Percentiles rank a stretch among this genome's conserved stretches.
phyloP scores from a whole-genome alignment of 2,888 invertebrate species.

The Zygogramma bicolorata region DNA sequence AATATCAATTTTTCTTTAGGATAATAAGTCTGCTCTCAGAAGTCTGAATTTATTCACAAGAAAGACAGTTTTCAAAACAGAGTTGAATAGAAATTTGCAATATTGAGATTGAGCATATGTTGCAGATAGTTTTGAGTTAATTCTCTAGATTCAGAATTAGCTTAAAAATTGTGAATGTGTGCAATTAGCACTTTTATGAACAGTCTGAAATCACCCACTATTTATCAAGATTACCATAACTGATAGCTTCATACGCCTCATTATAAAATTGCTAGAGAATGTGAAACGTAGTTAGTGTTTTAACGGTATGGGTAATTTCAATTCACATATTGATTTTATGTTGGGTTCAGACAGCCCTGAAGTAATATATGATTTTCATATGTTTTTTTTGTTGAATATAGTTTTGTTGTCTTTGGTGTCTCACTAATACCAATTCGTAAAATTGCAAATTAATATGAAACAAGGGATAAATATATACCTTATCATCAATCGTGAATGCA shows the following conservation, averaged over 20 bases:
- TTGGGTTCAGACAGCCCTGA: neutral
- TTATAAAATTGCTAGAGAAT: slow-evolving; percentile 13
- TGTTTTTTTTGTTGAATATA: neutral
- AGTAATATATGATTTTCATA: neutral
- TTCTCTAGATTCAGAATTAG: no score
- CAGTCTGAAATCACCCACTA: neutral
- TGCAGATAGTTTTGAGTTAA: no score
- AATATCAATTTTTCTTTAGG: no score
- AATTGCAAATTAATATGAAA: no score
- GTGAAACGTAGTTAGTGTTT: neutral
- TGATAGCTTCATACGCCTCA: neutral
- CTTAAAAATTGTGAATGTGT: no score
- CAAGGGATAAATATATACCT: no score
- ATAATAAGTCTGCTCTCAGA: no score
- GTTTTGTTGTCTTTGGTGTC: neutral
- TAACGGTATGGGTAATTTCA: slow-evolving; percentile 15
- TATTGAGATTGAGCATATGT: no score
- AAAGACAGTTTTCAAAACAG: no score
- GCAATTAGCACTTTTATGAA: neutral
- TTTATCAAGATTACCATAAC: neutral
- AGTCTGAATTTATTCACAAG: no score
- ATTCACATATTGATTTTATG: slow-evolving; percentile 16
- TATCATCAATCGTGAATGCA: no score
- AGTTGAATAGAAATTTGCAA: no score
- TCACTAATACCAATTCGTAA: neutral